Evolutionary conservation across 2,113 vertebrate species (phyloP), one percentile per base, ranked within the genome.

Genomic region (Cyphomyrus discorhynchus): DNA sequence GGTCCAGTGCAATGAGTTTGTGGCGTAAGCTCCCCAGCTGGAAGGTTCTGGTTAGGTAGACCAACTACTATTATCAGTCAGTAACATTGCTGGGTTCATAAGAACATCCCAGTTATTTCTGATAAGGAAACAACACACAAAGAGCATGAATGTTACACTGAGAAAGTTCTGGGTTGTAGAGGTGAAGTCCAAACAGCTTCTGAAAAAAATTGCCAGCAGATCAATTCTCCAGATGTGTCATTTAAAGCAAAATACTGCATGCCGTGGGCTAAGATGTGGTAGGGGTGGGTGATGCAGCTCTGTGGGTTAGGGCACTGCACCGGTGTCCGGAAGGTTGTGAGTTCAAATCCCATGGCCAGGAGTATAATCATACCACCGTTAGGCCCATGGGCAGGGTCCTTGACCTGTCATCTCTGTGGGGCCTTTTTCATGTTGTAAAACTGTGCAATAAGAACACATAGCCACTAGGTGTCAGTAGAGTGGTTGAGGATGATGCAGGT

Each of bases 371-470:
- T 31, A 70, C n/a, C 62, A 31, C 62, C 1, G 27, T 27, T 70
- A 27, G 62, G n/a, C 62, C 24, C 24, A 9, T 62, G 56, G n/a
- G 24, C 24, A n/a, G 27, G 3, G 27, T 6, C n/a, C 62, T 11
- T 66, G 13, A n/a, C 74, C 17, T 35, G 35, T 80, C 62, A n/a
- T 17, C 45, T 24, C 47, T 1, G 6, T 24, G 7, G 74, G 31
- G 13, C 35, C 70, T 77, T 46, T 46, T 47, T n/a, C 92, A 90
- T 70, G 89, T 87, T 92, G 92, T 93, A 94, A 93, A 93, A 93
- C 49, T 27, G 3, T 86, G 50, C n/a, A 56, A 88, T 88, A 58
- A 17, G 6, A 13, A 21, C 3, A 21, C 27, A 58, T 8, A 5
- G 35, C 88, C 88, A 88, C 58, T 47, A 74, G 88, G 52, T 66